These are phyloP conservation scores for Alcedo quadribrachys DNA, from an alignment of 2,797 vertebrate species.

Conservation along the genomic window DNA sequence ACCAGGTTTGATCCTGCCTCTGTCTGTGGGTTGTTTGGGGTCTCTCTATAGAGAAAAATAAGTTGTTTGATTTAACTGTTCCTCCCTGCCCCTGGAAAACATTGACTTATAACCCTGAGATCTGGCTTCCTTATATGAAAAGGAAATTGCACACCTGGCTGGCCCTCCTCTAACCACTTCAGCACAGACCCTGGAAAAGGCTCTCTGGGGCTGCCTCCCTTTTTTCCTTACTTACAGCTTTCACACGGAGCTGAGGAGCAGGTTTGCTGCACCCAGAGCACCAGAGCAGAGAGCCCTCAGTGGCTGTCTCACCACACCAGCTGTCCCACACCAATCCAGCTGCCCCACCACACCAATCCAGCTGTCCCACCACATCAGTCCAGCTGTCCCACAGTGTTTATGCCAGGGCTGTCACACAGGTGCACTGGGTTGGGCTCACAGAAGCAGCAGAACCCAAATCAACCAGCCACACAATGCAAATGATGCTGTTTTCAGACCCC, in stretches of 20 bases:
- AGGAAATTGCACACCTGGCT: not conserved
- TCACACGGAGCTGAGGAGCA: rapidly evolving
- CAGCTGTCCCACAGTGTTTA: rapidly evolving
- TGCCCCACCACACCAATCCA: not conserved
- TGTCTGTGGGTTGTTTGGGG: not conserved
- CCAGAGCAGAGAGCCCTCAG: rapidly evolving
- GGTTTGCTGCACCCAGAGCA: not conserved
- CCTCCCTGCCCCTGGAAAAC: not conserved
- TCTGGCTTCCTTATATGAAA: not conserved
- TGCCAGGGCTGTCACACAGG: rapidly evolving
- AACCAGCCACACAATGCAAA: rapidly evolving
- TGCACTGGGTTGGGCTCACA: rapidly evolving
- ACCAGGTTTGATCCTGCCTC: not conserved
- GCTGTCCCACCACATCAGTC: not conserved
- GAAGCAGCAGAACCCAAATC: rapidly evolving
- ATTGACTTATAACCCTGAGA: not conserved
- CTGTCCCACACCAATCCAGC: not conserved
- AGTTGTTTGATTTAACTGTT: not conserved
- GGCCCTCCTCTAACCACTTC: not conserved
- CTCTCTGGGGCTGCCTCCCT: not conserved
- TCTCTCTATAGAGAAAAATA: not conserved
- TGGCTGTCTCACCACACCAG: rapidly evolving
- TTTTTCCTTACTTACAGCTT: not conserved
- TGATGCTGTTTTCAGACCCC: not conserved
- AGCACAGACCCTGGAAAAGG: rapidly evolving